These are phyloP conservation scores for Sitobion miscanthi DNA, from an alignment of 1,140 invertebrate species.

Conservation along the genomic window DNA sequence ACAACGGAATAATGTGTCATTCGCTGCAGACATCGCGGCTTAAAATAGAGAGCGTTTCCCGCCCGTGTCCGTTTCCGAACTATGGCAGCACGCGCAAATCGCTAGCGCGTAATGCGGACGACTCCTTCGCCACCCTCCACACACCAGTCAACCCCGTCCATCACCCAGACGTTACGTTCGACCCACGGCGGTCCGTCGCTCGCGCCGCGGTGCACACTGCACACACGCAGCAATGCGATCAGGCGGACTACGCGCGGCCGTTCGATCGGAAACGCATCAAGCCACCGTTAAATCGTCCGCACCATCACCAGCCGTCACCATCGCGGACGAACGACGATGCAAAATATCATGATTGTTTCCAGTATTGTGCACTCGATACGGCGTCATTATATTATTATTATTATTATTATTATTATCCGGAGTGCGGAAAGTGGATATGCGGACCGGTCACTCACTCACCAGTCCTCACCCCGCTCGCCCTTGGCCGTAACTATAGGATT, in stretches of 20 bases:
- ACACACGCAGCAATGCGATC: not conserved
- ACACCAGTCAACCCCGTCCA: too few species aligned
- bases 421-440: not conserved
- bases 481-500: too few species aligned
- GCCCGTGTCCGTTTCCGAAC: too few species aligned
- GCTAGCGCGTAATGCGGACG: not conserved
- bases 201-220: too few species aligned
- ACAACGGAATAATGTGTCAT: not conserved
- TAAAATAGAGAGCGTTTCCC: not conserved
- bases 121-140: not conserved
- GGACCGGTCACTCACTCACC: too few species aligned
- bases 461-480: too few species aligned
- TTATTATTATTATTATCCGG: not conserved
- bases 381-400: not conserved
- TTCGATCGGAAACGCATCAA: not conserved
- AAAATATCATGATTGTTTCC: not conserved
- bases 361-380: not conserved
- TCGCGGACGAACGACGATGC: not conserved
- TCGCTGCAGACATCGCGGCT: not conserved
- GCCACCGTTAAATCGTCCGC: not conserved
- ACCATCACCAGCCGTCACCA: not conserved
- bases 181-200: not conserved
- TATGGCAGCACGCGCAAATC: not conserved
- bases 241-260: not conserved
- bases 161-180: not conserved